Evolutionary conservation across 2,113 vertebrate species (phyloP).

Genomic region (Siniperca knerii): DNA sequence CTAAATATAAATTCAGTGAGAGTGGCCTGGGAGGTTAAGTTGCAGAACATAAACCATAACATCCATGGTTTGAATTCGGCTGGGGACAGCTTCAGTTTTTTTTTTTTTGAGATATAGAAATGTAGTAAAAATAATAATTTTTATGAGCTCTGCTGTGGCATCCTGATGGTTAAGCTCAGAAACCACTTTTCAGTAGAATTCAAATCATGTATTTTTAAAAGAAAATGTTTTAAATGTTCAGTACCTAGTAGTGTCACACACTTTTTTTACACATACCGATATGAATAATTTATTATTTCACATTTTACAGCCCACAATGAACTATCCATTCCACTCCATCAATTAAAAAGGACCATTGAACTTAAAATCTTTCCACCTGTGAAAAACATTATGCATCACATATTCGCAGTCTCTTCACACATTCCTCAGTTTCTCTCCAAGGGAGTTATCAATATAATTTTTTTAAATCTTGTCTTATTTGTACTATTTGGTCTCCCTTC

Average conservation of each 20-base stretch:
- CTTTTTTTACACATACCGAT: slow-evolving; percentile 67
- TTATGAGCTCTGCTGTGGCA: background rate
- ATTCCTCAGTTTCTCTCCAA: slow-evolving; percentile 40
- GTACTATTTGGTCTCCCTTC: slow-evolving; percentile 76
- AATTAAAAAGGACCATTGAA: slow-evolving; percentile 71
- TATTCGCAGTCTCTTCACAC: slow-evolving; percentile 45
- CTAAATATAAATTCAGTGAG: background rate
- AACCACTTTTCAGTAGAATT: slow-evolving; percentile 8
- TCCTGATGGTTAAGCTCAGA: background rate
- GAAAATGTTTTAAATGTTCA: slow-evolving; percentile 45
- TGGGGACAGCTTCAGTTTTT: background rate
- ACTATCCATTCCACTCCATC: slow-evolving; percentile 62
- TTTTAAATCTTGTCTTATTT: slow-evolving; percentile 66
- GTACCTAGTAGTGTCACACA: slow-evolving; percentile 61
- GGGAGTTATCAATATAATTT: slow-evolving; percentile 57
- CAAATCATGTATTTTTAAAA: slow-evolving; percentile 47
- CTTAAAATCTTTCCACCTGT: slow-evolving; percentile 70
- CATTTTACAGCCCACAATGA: slow-evolving; percentile 79
- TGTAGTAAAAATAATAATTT: background rate
- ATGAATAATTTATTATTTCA: slow-evolving; percentile 88
- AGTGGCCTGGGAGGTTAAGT: background rate
- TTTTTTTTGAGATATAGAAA: background rate
- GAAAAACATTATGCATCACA: slow-evolving; percentile 44
- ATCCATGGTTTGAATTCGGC: background rate
- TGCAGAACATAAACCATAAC: background rate